phyloP scores from a whole-genome alignment of 2,888 invertebrate species.

The Agonopterix arenella region DNA sequence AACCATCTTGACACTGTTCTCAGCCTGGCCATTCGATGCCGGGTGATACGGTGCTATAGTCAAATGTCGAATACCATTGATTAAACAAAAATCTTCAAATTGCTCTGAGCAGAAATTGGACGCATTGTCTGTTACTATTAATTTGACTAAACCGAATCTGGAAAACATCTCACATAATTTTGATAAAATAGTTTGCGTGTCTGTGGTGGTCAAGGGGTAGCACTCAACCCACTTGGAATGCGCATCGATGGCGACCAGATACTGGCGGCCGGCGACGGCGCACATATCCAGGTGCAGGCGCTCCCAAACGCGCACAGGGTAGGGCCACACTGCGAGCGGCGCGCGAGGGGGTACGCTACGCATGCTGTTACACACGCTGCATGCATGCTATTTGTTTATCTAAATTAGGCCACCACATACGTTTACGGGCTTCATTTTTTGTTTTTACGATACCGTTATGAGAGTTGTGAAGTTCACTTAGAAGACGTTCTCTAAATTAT shows the following conservation, averaged over 20 bases:
- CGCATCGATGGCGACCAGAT: constrained; percentile 13
- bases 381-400: constrained; percentile 8
- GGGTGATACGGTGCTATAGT: constrained; percentile 6
- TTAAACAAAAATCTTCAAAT: too few relatives aligned
- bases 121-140: too few relatives aligned
- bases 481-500: too few relatives aligned
- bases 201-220: constrained; percentile 7
- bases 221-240: constrained; percentile 14
- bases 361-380: constrained; percentile 4
- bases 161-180: constrained; percentile 1
- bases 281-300: constrained; percentile 12
- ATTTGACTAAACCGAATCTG: too few relatives aligned
- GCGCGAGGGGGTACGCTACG: constrained; percentile 8
- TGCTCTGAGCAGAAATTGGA: too few relatives aligned
- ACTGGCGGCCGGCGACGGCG: constrained; percentile 1
- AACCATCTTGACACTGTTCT: constrained; percentile 12
- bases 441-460: too few relatives aligned
- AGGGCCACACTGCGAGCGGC: constrained; percentile 12
- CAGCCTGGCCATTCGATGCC: neutral
- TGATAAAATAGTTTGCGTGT: constrained; percentile 2
- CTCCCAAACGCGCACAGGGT: constrained; percentile 10
- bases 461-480: too few relatives aligned
- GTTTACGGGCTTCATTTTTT: constrained; percentile 3
- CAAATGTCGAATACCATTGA: too few relatives aligned
- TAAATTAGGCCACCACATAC: constrained; percentile 13